phyloP scores from a whole-genome alignment of 2,113 vertebrate species.

The Sorex araneus region DNA sequence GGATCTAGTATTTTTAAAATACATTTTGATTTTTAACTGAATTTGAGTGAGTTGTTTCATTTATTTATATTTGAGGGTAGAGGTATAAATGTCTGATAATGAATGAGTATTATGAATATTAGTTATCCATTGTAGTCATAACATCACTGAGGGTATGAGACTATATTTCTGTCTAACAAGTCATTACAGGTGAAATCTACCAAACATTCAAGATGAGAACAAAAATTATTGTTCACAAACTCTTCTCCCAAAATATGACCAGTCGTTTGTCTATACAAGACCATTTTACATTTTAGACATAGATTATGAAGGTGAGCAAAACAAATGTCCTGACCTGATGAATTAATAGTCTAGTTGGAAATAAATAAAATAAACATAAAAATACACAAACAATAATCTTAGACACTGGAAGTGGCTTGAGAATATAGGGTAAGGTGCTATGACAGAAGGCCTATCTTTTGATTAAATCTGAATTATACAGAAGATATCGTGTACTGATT shows the following conservation, averaged over 20 bases:
- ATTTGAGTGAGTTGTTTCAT: slow-evolving; percentile 10
- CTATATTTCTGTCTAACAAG: not conserved
- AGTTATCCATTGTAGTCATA: not conserved
- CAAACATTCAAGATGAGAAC: not conserved
- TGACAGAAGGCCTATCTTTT: slow-evolving; percentile 17
- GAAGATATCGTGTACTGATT: not conserved
- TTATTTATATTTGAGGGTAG: not conserved
- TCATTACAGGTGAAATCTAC: not conserved
- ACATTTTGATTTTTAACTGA: slow-evolving; percentile 38
- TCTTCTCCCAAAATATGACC: not conserved
- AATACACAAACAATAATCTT: not conserved
- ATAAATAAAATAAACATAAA: not conserved
- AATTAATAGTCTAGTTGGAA: slow-evolving; percentile 33
- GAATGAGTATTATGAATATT: not conserved
- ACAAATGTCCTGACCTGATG: not conserved
- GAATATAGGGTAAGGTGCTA: not conserved
- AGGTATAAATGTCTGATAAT: not conserved
- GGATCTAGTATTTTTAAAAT: slow-evolving; percentile 4
- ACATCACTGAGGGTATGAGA: not conserved
- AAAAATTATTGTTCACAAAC: no score
- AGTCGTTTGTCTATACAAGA: not conserved
- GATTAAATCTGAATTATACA: not conserved
- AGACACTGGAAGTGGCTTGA: not conserved
- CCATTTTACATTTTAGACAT: slow-evolving; percentile 19
- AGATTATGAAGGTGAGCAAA: not conserved